Base-by-base conservation (phyloP, 2,888 invertebrate species). In the Epinotia brunnichana region DNA sequence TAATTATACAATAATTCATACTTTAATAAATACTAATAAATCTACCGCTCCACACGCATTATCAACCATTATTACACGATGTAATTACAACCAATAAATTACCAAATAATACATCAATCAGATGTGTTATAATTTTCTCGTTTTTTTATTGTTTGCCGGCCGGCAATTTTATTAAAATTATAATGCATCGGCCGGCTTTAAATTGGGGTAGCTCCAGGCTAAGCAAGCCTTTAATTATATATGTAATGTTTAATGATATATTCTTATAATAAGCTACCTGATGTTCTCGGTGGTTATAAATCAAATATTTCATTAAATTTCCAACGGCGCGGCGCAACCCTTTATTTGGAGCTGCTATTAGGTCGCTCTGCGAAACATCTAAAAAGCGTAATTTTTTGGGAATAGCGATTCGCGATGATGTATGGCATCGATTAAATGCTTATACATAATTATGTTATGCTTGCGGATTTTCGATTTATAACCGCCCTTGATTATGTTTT, bases 101-200 rank as follows among this genome's bases (percentile, higher is more conserved):
- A 92, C 88, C 90, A 90, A 92, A 93, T 93, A 92, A 91, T 92
- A 91, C 92, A 92, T 93, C 92, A 92, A 93, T 93, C 92, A 92
- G 92, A 92, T 89, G 92, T 92, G 92, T 93, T 92, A 93, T 92
- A 92, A 92, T 92, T 92, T 91, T 86, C 85, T 87, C 87, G 84
- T 89, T 86, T 85, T 83, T 87, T 87, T 83, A 83, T 78, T 83
- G 82, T 83, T 87, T 87, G 81, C 79, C 85, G 82, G 81, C 88
- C 83, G 88, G 91, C 92, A 91, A 92, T 92, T 92, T 92, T 92
- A 91, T 90, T 90, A 91, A 92, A 92, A 92, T 92, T 92, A 92
- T 91, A 92, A 91, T 90, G 90, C 90, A 81, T 82, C 81, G 82
- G 81, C 84, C 85, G 84, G 78, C 35, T 85, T 85, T 79, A 92